Base-by-base conservation (phyloP, 2,113 vertebrate species). In the Hyla sarda region DNA sequence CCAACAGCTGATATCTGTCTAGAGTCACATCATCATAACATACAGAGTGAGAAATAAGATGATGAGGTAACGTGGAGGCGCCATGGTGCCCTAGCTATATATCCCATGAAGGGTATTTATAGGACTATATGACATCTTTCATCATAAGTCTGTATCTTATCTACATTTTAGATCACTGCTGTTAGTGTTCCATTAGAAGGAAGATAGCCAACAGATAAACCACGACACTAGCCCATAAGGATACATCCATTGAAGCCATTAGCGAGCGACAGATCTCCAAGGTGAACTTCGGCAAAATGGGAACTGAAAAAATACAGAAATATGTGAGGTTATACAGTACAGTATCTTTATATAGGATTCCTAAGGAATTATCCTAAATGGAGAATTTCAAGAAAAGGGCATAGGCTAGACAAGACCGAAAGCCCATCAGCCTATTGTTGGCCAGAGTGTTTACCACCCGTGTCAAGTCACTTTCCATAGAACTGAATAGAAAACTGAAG, bases 171-270 rank as follows among this genome's bases (percentile, higher is more conserved):
- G 19, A 10, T 6, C 23, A 41, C 12, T 19, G 32, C n/a, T n/a
- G 67, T 17, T 32, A 9, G 30, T 28, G 7, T 23, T 58, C 21
- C 6, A 54, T 62, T 62, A 62, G 2, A 62, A 9, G 58, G 58
- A 21, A 14, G 32, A 5, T 37, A 23, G 32, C 16, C 32, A 1
- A 23, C 23, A 25, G 41, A 74, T 47, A 28, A 52, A 21, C 41
- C 37, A 7, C n/a, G 5, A 3, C 1, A 21, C 11, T 12, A 73
- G 0, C 13, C 13, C 47, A 76, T 52, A 16, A 86, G 85, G 85
- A 86, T 86, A 86, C 85, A 74, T 86, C 85, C 37, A 82, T n/a
- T 2, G 85, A 81, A 52, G 85, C 85, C 11, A 86, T 69, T 8
- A 86, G 28, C 14, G 77, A 62, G 19, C 78, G 77, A 54, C 50